Evolutionary conservation across 2,888 invertebrate genomes (phyloP), one percentile per base, ranked within the genome.

Genomic region (Hirtodrosophila cameraria): DNA sequence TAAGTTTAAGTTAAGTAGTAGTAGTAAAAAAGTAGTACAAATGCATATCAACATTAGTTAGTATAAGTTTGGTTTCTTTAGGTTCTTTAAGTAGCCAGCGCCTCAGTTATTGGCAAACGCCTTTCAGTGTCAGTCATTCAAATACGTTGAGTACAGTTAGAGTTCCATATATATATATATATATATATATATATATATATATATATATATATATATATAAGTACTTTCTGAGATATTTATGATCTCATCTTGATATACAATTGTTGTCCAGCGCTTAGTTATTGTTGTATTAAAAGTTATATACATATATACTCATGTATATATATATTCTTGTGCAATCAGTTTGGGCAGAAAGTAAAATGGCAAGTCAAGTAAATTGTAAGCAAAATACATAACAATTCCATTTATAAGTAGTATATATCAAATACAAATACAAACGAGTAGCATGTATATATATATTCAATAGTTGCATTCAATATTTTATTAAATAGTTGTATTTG

Each of bases 51-150:
- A 78, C 63, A 72, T 61, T 63, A 64, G 57, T 79, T 61, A 57
- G 57, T 66, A 65, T 60, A 49, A 45, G 55, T 62, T 64, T 27
- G 48, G 38, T 42, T 55, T 36, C 11, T 58, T 54, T 6, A 20
- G 28, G 11, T 63, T 61, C 53, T 48, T 61, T 52, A 36, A 54
- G 55, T 72, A 75, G 62, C 63, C 63, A 68, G 68, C 65, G 65
- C 53, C 55, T 50, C 54, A 53, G 38, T 35, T 58, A 33, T 25
- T 30, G 59, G 33, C 38, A 23, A 46, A 70, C 77, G 75, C 89
- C 87, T 86, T n/a, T 85, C 86, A 90, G 90, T 90, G 90, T 90
- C 90, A 89, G 90, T 90, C 90, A 90, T 85, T 89, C 90, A 90
- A 90, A 69, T 78, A 72, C 57, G 23, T 23, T 23, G 72, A 73